Percentiles rank a stretch among this genome's conserved stretches.
Conservation (phyloP, 2,113 vertebrate genomes). For the Cathartes aura region DNA sequence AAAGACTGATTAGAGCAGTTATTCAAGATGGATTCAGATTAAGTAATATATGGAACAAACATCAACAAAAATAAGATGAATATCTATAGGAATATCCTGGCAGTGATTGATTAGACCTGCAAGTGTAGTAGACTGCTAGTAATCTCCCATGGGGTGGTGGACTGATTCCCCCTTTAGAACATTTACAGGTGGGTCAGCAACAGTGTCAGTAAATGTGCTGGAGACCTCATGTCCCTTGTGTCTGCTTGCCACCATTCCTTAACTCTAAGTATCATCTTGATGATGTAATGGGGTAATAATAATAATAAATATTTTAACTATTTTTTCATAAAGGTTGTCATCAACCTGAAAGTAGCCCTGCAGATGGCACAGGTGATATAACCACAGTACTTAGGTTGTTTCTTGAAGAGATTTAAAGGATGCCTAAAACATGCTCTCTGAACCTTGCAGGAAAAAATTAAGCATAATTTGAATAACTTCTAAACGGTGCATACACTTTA, state of each 20-base stretch:
- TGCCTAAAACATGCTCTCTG: neutral
- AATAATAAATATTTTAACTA: neutral
- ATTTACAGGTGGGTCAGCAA: neutral
- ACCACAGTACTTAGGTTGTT: neutral
- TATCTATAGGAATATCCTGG: neutral
- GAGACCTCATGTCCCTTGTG: neutral
- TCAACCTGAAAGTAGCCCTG: neutral
- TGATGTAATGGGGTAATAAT: neutral
- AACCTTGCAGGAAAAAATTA: neutral
- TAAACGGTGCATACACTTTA: neutral
- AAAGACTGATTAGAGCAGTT: neutral
- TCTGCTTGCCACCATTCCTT: neutral
- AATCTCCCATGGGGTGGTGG: neutral
- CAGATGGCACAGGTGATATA: neutral
- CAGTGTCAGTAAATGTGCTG: neutral
- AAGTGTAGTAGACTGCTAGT: neutral
- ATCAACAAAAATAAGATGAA: neutral
- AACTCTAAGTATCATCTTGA: neutral
- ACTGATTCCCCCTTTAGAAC: neutral
- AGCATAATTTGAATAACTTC: neutral
- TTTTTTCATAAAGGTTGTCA: neutral
- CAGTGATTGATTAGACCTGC: neutral
- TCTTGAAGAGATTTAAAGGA: neutral
- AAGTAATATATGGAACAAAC: neutral
- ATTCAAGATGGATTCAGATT: neutral